Conservation (phyloP, 2,113 vertebrate genomes). For the Oceanites oceanicus region DNA sequence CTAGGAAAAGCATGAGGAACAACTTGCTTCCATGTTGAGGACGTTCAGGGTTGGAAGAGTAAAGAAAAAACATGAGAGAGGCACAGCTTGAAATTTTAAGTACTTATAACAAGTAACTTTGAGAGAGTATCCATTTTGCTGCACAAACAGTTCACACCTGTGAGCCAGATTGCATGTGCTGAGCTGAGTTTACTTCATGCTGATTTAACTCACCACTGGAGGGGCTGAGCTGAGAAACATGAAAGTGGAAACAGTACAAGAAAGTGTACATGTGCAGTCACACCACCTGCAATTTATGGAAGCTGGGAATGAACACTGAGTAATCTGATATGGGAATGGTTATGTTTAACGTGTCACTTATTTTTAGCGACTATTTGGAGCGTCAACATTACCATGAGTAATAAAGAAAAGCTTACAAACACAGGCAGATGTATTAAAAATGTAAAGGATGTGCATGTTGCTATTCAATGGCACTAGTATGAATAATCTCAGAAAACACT, state of each 20-base stretch:
- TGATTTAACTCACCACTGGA: slow-evolving; percentile 52
- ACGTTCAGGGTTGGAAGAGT: slow-evolving; percentile 44
- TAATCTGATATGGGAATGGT: slow-evolving; percentile 48
- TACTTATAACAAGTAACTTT: slow-evolving; percentile 24
- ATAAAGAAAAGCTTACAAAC: slow-evolving; percentile 57
- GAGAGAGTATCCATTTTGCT: slow-evolving; percentile 8
- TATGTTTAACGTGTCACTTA: slow-evolving; percentile 30
- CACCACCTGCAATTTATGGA: slow-evolving; percentile 62
- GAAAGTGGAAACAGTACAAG: slow-evolving; percentile 40
- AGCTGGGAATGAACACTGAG: slow-evolving; percentile 39
- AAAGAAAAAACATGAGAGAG: slow-evolving; percentile 35
- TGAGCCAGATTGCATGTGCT: slow-evolving; percentile 50
- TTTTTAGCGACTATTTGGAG: slow-evolving; percentile 49
- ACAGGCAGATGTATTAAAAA: slow-evolving; percentile 42
- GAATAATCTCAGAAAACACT: not conserved
- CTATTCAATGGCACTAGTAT: not conserved
- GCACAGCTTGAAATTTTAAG: slow-evolving; percentile 50
- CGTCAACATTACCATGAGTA: slow-evolving; percentile 44
- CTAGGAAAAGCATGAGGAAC: slow-evolving; percentile 56
- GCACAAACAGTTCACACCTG: slow-evolving; percentile 36
- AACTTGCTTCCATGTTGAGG: slow-evolving; percentile 31
- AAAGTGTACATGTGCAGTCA: slow-evolving; percentile 31
- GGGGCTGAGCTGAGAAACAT: slow-evolving; percentile 53
- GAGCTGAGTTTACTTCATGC: slow-evolving; percentile 51
- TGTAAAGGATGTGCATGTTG: slow-evolving; percentile 1